Evolutionary conservation across 1,140 invertebrate species (phyloP).

Genomic region (Pararge aegeria): DNA sequence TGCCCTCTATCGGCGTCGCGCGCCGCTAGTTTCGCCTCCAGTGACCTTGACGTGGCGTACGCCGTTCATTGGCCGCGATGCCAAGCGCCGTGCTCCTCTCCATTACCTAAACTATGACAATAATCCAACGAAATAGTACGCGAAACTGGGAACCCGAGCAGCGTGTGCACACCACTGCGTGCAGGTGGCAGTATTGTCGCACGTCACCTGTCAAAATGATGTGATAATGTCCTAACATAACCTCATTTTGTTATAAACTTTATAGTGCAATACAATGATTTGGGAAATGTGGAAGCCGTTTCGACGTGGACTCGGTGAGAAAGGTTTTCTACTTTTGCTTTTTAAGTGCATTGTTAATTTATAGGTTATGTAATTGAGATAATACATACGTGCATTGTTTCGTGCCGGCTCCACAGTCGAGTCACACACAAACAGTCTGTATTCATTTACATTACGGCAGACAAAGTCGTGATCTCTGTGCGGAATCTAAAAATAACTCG

Average conservation of each 20-base stretch:
- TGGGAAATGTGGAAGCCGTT: slow-evolving; percentile 51
- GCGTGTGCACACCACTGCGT: slow-evolving; percentile 39
- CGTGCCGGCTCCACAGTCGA: slow-evolving; percentile 38
- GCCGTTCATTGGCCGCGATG: slow-evolving; percentile 71
- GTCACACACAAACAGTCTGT: slow-evolving; percentile 40
- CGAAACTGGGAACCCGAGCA: slow-evolving; percentile 43
- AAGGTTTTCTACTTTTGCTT: slow-evolving; percentile 22
- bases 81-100: slow-evolving; percentile 52
- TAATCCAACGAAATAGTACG: slow-evolving; percentile 43
- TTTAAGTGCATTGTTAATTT: slow-evolving; percentile 28
- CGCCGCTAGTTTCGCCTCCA: slow-evolving; percentile 43
- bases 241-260: slow-evolving; percentile 42
- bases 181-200: slow-evolving; percentile 53
- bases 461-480: slow-evolving; percentile 74
- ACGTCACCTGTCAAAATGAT: slow-evolving; percentile 69
- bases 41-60: slow-evolving; percentile 66
- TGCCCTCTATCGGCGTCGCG: slow-evolving; percentile 52
- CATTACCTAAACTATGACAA: slow-evolving; percentile 60
- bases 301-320: slow-evolving; percentile 53
- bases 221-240: slow-evolving; percentile 59
- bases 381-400: slow-evolving; percentile 37
- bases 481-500: slow-evolving; percentile 71
- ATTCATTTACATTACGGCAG: slow-evolving; percentile 67
- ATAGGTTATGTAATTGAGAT: slow-evolving; percentile 54
- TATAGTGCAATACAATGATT: slow-evolving; percentile 42